Evolutionary conservation across 2,888 invertebrate species (phyloP).

Genomic region (Cybosia mesomella): DNA sequence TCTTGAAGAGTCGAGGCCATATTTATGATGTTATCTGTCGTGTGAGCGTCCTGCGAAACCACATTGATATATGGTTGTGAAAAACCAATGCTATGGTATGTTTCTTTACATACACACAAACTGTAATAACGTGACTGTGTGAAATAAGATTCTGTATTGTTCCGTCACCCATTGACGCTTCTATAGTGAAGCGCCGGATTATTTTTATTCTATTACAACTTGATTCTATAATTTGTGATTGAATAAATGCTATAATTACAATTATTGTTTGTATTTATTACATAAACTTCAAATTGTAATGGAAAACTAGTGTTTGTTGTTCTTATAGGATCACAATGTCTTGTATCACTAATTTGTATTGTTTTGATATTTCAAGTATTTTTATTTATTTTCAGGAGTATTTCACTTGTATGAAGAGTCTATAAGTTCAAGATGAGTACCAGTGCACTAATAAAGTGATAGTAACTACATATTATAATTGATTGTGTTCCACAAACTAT

Average conservation of each 20-base stretch:
- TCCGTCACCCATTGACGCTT: constrained; percentile 80
- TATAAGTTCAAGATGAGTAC: constrained; percentile 70
- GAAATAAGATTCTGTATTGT: constrained; percentile 70
- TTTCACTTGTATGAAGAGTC: constrained; percentile 66
- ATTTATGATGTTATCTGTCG: constrained; percentile 89
- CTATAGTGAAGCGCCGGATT: constrained; percentile 78
- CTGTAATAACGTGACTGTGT: constrained; percentile 49
- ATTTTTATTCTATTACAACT: constrained; percentile 61
- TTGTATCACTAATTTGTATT: constrained; percentile 41
- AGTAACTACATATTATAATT: constrained; percentile 66
- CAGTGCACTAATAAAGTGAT: constrained; percentile 75
- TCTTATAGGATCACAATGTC: constrained; percentile 43
- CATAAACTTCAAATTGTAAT: not conserved
- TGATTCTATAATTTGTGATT: constrained; percentile 32
- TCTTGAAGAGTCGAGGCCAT: constrained; percentile 87
- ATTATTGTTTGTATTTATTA: constrained; percentile 1
- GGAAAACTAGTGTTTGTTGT: constrained; percentile 17
- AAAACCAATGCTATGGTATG: constrained; percentile 83
- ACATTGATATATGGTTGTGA: constrained; percentile 79
- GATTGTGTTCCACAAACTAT: constrained; percentile 78
- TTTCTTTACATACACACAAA: constrained; percentile 58
- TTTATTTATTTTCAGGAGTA: constrained; percentile 81
- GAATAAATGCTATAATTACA: constrained; percentile 13
- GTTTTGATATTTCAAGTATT: constrained; percentile 56
- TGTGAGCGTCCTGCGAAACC: constrained; percentile 84